Percentiles rank a stretch among this genome's conserved stretches.
phyloP scores from a whole-genome alignment of 2,888 invertebrate species.

The Eueremaeus valkanovi region DNA sequence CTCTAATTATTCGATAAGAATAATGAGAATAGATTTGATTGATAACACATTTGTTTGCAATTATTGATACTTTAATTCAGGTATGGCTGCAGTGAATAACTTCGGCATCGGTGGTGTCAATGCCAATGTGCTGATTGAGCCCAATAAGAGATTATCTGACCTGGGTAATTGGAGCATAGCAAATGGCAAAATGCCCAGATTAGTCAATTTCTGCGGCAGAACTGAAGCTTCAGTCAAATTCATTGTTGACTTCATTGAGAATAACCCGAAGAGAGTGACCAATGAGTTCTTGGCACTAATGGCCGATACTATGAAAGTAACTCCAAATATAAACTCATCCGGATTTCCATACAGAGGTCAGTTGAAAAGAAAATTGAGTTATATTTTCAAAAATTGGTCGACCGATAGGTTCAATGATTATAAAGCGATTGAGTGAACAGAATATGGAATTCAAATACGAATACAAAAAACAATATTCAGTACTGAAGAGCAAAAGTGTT shows the following conservation, averaged over 20 bases:
- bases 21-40: too few relatives aligned
- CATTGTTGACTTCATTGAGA: slow-evolving; percentile 59
- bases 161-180: slow-evolving; percentile 5
- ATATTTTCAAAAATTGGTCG: too few relatives aligned
- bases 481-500: too few relatives aligned
- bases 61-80: too few relatives aligned
- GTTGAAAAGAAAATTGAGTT: too few relatives aligned
- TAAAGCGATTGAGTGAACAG: too few relatives aligned
- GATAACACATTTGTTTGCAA: too few relatives aligned
- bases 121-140: slow-evolving; percentile 78
- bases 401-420: too few relatives aligned
- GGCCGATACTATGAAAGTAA: slow-evolving; percentile 22
- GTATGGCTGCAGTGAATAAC: slow-evolving; percentile 70
- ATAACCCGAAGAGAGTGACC: slow-evolving; percentile 59
- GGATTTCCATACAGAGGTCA: slow-evolving; percentile 59
- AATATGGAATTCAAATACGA: too few relatives aligned
- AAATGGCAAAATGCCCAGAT: slow-evolving; percentile 49
- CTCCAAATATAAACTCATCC: slow-evolving; percentile 24
- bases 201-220: slow-evolving; percentile 76
- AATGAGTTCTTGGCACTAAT: slow-evolving; percentile 70
- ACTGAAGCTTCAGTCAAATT: slow-evolving; percentile 70
- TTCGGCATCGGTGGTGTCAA: slow-evolving; percentile 98
- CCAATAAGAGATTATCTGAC: slow-evolving; percentile 61
- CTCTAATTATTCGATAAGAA: too few relatives aligned
- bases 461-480: too few relatives aligned